A percentile compares a stretch with the other conserved stretches of the same genome.
phyloP scores from a whole-genome alignment of 1,140 invertebrate species.

The Melanaphis sacchari region DNA sequence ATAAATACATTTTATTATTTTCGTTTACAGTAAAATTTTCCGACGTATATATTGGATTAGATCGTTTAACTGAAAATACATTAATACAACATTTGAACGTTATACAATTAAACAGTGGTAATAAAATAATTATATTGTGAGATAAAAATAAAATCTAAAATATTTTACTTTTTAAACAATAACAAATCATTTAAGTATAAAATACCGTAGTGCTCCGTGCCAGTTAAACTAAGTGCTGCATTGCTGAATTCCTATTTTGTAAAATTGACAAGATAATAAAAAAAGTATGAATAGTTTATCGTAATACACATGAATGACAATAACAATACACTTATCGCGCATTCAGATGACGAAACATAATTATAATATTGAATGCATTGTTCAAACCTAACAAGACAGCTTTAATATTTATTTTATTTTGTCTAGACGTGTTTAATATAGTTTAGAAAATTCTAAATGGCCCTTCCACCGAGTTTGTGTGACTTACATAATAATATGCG shows the following conservation, averaged over 20 bases:
- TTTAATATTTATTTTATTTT: conserved; percentile 46
- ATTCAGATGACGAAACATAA: neutral
- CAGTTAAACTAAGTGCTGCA: neutral
- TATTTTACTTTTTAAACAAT: neutral
- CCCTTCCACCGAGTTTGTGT: neutral
- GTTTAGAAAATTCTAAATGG: conserved; percentile 23
- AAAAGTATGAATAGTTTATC: neutral
- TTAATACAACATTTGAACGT: neutral
- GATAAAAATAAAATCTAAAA: too few species aligned
- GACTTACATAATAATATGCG: conserved; percentile 17
- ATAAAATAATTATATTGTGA: neutral
- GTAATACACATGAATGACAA: neutral
- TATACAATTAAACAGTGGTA: neutral
- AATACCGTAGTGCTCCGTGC: neutral
- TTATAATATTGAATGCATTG: neutral
- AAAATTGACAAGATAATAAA: neutral
- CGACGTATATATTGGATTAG: too few species aligned
- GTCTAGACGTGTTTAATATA: conserved; percentile 48
- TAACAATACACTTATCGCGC: neutral
- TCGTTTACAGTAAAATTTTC: neutral
- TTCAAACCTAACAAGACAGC: neutral
- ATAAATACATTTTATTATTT: neutral
- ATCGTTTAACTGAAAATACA: neutral
- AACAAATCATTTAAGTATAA: neutral
- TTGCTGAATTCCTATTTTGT: neutral